Base-by-base conservation (phyloP, 2,113 vertebrate genomes). In the Peromyscus californicus region DNA sequence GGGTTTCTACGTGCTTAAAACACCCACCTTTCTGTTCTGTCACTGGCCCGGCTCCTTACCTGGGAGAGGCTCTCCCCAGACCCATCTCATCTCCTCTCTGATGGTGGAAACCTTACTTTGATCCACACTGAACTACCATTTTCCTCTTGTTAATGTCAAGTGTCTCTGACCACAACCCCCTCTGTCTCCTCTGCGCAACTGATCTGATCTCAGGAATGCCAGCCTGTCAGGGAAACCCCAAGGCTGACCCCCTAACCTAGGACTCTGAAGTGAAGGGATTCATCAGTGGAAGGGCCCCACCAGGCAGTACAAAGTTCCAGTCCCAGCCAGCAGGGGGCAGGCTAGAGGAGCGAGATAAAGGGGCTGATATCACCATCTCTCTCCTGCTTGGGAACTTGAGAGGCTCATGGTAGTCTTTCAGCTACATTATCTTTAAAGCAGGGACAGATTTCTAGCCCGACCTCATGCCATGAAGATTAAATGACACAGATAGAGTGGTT, bases 271-370 rank as follows among this genome's bases (percentile, higher is more conserved):
- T 17, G 57, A 76, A 39, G 51, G 39, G 36, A 10, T 76, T 12
- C 2, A 0, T 39, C 10, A 3, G 24, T 1, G 11, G 57, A 42
- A n/a, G 39, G 2, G 5, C 1, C 26, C 9, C 76, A 6, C 17
- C 11, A 2, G 8, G 13, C 63, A 9, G 89, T 0, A 4, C 80
- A 33, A 15, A n/a, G 29, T 42, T 65, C n/a, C 48, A 3, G 39
- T 15, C 22, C 48, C 63, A 13, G 61, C 69, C 85, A 22, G 63
- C 48, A 48, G 72, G 54, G 54, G 70, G 75, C 94, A n/a, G 45
- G 76, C 1, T 19, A 45, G 36, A 26, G 78, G n/a, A 42, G n/a
- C 65, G 4, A 24, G 4, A 11, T 26, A 0, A 26, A 33, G 24
- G 54, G 13, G 16, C 85, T 11, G 72, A 59, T 8, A 21, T 16